These are phyloP conservation scores for Chrysocyon brachyurus DNA, from an alignment of 2,797 vertebrate species.

Conservation along the genomic window DNA sequence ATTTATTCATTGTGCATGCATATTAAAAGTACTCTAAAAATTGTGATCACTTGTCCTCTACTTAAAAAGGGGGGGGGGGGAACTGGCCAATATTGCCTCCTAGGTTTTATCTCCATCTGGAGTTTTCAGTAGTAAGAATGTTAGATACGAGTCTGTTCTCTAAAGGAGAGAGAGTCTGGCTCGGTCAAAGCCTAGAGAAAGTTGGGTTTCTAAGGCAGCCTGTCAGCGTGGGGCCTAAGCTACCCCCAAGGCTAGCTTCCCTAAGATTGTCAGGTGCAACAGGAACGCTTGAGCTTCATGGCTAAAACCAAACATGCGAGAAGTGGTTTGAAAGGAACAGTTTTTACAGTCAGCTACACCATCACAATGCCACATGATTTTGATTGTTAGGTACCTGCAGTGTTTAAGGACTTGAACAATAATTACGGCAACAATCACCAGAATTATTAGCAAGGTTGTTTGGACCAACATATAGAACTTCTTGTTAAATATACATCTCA, in stretches of 20 bases:
- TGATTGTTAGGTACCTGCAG: neutral
- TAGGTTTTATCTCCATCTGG: neutral
- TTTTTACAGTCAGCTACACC: neutral
- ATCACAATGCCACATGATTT: neutral
- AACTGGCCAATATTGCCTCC: neutral
- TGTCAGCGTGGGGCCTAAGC: neutral
- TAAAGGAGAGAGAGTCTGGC: neutral
- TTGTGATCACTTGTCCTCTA: neutral
- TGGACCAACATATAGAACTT: conserved; percentile 9
- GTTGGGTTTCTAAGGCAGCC: neutral
- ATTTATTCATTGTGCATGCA: neutral
- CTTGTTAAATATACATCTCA: conserved; percentile 34
- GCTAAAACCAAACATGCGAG: neutral
- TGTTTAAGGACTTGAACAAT: neutral
- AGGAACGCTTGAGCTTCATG: neutral
- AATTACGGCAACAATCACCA: neutral
- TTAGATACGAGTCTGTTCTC: neutral
- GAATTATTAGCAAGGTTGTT: neutral
- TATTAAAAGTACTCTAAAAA: conserved; percentile 27
- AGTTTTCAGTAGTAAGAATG: neutral
- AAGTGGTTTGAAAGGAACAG: neutral
- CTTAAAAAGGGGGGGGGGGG: neutral
- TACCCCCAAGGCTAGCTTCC: neutral
- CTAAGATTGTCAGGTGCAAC: neutral
- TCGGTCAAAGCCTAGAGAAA: neutral